Conservation (phyloP, 2,888 invertebrate genomes). For the Xestia sexstrigata region DNA sequence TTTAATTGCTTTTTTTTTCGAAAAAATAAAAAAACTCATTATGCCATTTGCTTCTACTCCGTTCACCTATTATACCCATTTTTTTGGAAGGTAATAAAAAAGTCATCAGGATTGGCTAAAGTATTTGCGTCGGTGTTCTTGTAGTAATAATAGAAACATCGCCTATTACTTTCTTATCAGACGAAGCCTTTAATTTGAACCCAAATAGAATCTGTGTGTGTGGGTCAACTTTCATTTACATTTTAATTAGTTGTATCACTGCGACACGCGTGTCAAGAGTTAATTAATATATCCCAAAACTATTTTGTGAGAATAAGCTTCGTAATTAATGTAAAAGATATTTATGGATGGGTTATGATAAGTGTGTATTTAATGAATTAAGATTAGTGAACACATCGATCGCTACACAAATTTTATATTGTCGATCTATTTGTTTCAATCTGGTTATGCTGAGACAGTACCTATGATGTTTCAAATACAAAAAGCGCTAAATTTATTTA, state of each 20-base stretch:
- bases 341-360: slow-evolving; percentile 17
- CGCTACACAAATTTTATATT: background rate
- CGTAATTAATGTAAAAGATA: slow-evolving; percentile 41
- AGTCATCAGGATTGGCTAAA: background rate
- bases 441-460: background rate
- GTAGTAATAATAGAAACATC: background rate
- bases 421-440: background rate
- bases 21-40: too few species aligned
- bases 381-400: background rate
- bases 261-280: slow-evolving; percentile 49
- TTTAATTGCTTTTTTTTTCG: too few species aligned
- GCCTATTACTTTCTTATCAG: background rate
- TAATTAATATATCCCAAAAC: slow-evolving; percentile 56
- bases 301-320: slow-evolving; percentile 48
- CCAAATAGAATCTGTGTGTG: slow-evolving; percentile 36
- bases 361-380: slow-evolving; percentile 18
- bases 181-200: slow-evolving; percentile 43
- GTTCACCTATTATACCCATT: too few species aligned
- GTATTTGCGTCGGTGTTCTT: background rate
- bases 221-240: slow-evolving; percentile 62
- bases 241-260: slow-evolving; percentile 60
- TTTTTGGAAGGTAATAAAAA: too few species aligned
- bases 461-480: background rate
- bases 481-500: background rate
- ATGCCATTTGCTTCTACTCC: too few species aligned